Evolutionary conservation across 2,888 invertebrate genomes (phyloP), one percentile per base, ranked within the genome.

Genomic region (Toxonevra muliebris): DNA sequence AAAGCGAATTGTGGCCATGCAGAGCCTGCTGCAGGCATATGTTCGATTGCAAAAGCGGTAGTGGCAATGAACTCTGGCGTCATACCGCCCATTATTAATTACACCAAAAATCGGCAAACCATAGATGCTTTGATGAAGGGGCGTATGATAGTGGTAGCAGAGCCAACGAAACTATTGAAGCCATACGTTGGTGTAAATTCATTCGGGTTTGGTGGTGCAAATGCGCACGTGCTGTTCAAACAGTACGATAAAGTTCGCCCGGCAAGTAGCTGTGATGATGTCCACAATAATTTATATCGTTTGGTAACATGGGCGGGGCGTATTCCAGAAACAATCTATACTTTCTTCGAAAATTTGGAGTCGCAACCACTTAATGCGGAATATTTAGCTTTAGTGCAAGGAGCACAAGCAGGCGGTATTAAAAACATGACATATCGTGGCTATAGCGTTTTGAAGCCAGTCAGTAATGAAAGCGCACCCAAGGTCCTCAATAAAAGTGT

Each of bases 1-100:
- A 98, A 98, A 82, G 96, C 96, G 0, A 98, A 97, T 84, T 88
- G 97, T 82, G 97, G 98, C 0, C 98, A 98, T 84, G 89, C 94
- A 0, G 97, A 98, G 81, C 93, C 96, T 1, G 90, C 90, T 3
- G 93, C 93, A 9, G 93, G 95, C 12, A 86, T 96, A 1, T 93
- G 93, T 74, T 92, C 94, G 0, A 82, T 96, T 68, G 90, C 92
- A 0, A 96, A 96, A 87, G 92, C 90, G 73, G 78, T 94, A 58
- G 88, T 95, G 59, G 92, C 93, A 0, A 93, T 96, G 87, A 92
- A 95, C 79, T 89, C 89, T 2, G 92, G 92, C 0, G 85, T 87
- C n/a, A 89, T 98, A 58, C 93, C 96, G 0, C 94, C 95, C 4
- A 98, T 97, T 81, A 87, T 97, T 13, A 90, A 97, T 85, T 96